Evolutionary conservation across 2,797 vertebrate species (phyloP), one percentile per base, ranked within the genome.

Genomic region (Pangasius krempfi): DNA sequence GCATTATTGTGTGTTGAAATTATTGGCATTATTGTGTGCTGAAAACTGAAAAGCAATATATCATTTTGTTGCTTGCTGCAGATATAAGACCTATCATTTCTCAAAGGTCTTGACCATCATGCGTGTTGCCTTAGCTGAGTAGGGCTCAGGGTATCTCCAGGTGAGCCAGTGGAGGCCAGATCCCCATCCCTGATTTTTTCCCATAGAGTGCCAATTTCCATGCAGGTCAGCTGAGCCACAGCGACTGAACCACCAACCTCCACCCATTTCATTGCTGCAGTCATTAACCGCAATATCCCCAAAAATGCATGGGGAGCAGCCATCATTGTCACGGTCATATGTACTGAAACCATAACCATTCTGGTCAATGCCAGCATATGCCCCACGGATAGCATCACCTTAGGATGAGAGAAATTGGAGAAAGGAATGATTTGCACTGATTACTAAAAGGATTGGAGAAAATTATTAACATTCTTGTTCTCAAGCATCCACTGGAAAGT

Each of bases 241-340:
- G 88, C 88, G 62, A 62, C 95, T 96, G 90, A 91, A 95, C 94
- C 95, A 96, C 94, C 95, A 95, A 12, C 94, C 93, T 0, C 93
- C 89, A 0, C 87, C 85, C 0, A 70, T 2, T 0, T 30, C 33
- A 0, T 0, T 0, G 30, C 88, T 47, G 22, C 95, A 96, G 0
- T 89, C 6, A 0, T 0, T 0, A 13, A 82, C 0, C 0, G 64
- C 88, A 2, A 93, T 92, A 89, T 94, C 93, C 0, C 92, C 94
- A 0, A 94, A 93, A 75, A 93, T 47, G 85, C 95, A 95, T 0
- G 92, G 93, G 0, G 80, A 44, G 91, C 95, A 95, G 89, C 91
- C 93, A 0, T 95, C 94, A 0, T 93, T 93, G 93, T 95, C 94
- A 0, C 64, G 84, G 89, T 95, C 94, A 0, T 16, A 0, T 2